phyloP scores from a whole-genome alignment of 2,113 vertebrate species.

The Ovibos moschatus region DNA sequence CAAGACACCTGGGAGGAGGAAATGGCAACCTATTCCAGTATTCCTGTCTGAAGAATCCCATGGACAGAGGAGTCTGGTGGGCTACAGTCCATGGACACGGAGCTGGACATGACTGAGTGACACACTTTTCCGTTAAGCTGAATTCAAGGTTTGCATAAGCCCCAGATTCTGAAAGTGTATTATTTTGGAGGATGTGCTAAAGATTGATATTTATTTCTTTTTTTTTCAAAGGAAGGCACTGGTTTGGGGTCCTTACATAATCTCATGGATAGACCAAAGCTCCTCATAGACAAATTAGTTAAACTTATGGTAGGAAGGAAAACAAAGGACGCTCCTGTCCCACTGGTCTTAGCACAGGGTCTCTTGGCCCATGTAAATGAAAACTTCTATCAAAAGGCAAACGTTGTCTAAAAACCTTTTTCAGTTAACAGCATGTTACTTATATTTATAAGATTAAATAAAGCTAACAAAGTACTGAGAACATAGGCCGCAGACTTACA shows the following conservation, averaged over 20 bases:
- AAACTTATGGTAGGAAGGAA: background rate
- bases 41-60: background rate
- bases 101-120: background rate
- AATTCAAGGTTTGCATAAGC: background rate
- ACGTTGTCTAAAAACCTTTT: background rate
- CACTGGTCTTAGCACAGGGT: background rate
- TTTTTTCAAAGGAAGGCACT: background rate
- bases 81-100: background rate
- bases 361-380: background rate
- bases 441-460: slow-evolving; percentile 20
- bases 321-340: background rate
- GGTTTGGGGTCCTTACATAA: background rate
- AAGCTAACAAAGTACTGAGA: background rate
- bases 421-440: background rate
- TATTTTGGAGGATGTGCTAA: background rate
- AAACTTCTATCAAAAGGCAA: background rate
- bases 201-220: background rate
- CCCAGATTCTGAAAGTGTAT: background rate
- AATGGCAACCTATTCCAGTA: background rate
- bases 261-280: background rate
- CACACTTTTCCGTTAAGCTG: background rate
- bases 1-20: background rate
- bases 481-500: background rate
- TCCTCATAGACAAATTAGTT: background rate
- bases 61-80: background rate